These are phyloP conservation scores for Mythimna impura DNA, from an alignment of 2,888 invertebrate genomes.

Conservation along the genomic window DNA sequence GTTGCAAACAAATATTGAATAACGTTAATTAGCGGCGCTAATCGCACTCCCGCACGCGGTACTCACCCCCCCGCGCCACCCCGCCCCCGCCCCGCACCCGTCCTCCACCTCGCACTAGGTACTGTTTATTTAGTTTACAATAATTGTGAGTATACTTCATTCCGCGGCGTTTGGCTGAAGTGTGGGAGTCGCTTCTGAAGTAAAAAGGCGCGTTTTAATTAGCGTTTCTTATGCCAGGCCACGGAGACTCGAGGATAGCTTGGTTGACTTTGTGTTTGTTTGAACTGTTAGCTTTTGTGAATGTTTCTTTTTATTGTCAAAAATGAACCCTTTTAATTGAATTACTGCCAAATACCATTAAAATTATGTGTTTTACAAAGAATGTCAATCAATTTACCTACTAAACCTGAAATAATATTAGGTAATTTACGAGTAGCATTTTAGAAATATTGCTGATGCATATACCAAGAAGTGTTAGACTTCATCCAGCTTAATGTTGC, in stretches of 20 bases:
- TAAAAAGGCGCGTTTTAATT: constrained; percentile 27
- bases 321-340: constrained; percentile 4
- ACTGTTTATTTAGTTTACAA: constrained; percentile 39
- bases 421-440: not conserved
- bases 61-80: not conserved
- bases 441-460: not conserved
- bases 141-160: constrained; percentile 34
- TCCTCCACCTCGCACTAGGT: constrained; percentile 1
- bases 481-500: not conserved
- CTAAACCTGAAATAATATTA: too few species aligned
- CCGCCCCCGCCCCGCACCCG: not conserved
- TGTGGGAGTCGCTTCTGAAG: not conserved
- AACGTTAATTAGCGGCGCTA: constrained; percentile 64
- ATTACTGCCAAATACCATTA: not conserved
- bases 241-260: not conserved
- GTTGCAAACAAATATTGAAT: constrained; percentile 66
- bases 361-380: not conserved
- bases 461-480: not conserved
- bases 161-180: constrained; percentile 3
- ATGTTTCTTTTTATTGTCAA: not conserved
- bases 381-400: not conserved
- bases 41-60: constrained; percentile 56
- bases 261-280: constrained; percentile 4
- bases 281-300: constrained; percentile 11
- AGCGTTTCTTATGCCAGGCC: constrained; percentile 38